Base-by-base conservation (phyloP, 2,888 invertebrate genomes). In the Lumbricus terrestris region DNA sequence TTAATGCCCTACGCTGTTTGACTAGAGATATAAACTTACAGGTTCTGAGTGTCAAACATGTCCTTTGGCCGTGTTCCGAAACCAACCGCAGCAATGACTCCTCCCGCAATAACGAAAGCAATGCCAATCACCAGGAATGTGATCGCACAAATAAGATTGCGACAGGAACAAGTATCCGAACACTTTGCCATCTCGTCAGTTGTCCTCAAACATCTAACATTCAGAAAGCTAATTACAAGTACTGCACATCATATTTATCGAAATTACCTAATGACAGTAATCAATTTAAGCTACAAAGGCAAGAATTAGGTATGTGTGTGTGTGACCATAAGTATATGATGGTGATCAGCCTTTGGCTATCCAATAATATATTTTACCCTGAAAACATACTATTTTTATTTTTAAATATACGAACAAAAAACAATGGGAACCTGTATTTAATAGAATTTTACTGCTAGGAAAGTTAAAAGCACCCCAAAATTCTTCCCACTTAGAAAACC, bases 91-190 rank as follows among this genome's bases (percentile, higher is more conserved):
- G 88, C 47, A 37, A 88, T 33, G 33, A 88, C 40, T 40, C 88
- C 88, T 34, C 88, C 88, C 18, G 33, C 88, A 37, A 88, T 34
- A 47, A 88, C 40, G 42, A 37, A 88, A 34, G 23, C 38, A 40
- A 37, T 40, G 29, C 88, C 88, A 37, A 47, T 37, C 88, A 40
- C 33, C 38, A 88, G 11, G 42, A 40, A 88, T 34, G 33, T 47
- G 47, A 88, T 88, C 35, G 35, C 40, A 88, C 88, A 88, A 37
- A 33, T 20, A 40, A 88, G 40, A 47, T 88, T 88, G 88, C 88
- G 88, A 88, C 88, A 88, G 42, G 33, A 4, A 35, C 88, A 88
- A 0, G 42, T 37, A 37, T 85, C 85, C 5, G 85, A 85, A 37
- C 37, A 85, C 85, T 35, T 85, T 35, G 85, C 35, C 85, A 85